These are phyloP conservation scores for Slavum lentiscoides DNA, from an alignment of 2,888 invertebrate genomes.

Conservation along the genomic window DNA sequence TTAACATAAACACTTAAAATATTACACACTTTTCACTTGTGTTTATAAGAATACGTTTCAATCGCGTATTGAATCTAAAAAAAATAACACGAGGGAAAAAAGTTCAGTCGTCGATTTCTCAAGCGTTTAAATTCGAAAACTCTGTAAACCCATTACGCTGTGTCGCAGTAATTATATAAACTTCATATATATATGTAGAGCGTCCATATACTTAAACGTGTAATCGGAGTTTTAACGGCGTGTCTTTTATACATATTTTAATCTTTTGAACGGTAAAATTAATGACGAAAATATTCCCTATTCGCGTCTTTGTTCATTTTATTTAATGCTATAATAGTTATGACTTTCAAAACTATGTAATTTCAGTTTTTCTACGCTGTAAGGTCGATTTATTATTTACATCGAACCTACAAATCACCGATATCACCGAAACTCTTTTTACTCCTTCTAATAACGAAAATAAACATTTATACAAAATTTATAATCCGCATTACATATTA, in stretches of 20 bases:
- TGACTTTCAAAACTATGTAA: background rate
- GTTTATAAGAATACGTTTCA: background rate
- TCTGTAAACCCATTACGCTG: background rate
- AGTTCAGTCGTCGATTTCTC: background rate
- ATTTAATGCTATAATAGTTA: background rate
- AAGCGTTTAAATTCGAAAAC: background rate
- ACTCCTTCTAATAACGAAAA: background rate
- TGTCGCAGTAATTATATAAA: background rate
- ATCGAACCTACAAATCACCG: background rate
- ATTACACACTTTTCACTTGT: background rate
- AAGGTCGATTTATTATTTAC: background rate
- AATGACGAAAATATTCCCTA: background rate
- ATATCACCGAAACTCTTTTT: background rate
- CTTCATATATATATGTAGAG: background rate
- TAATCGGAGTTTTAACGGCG: background rate
- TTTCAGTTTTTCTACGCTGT: background rate
- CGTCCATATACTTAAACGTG: background rate
- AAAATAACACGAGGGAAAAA: background rate
- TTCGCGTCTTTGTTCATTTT: background rate
- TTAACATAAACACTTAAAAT: constrained; percentile 15
- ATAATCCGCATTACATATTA: too few species aligned
- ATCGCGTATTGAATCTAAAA: background rate
- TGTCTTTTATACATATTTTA: background rate
- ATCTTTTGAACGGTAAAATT: constrained; percentile 3
- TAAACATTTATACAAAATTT: background rate